A percentile compares a stretch with the other conserved stretches of the same genome.
Conservation (phyloP, 1,140 invertebrate genomes). For the Lucilia cuprina region DNA sequence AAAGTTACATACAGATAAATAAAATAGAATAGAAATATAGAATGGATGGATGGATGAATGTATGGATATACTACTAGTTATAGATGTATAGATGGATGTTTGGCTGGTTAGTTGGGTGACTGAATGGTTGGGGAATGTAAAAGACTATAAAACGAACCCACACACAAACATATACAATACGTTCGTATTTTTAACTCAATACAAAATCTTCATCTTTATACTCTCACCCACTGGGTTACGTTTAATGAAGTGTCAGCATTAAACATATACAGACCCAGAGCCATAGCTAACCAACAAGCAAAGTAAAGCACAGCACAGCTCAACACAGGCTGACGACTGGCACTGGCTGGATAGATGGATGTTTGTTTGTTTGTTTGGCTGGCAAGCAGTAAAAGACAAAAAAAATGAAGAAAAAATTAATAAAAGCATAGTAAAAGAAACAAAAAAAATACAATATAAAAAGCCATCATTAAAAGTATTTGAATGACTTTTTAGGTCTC, state of each 20-base stretch:
- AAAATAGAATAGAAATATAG: background rate
- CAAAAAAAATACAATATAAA: background rate
- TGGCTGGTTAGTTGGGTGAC: no score
- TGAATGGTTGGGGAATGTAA: background rate
- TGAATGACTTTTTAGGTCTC: conserved; percentile 7
- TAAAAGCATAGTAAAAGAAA: background rate
- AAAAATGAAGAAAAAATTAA: background rate
- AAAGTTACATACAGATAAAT: conserved; percentile 2
- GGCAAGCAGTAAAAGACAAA: background rate
- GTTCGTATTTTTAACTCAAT: background rate
- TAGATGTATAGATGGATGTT: background rate
- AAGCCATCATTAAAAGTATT: conserved; percentile 7
- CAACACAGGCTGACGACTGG: background rate
- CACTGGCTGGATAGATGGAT: no score
- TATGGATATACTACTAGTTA: no score
- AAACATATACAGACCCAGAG: conserved; percentile 14
- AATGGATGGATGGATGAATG: background rate
- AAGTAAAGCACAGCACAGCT: background rate
- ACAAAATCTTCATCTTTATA: conserved; percentile 17
- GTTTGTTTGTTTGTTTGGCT: no score
- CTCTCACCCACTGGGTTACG: conserved; percentile 29
- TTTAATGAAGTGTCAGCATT: conserved; percentile 34
- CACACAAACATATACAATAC: background rate
- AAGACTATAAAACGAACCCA: background rate
- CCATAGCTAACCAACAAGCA: no score